Percentiles rank a stretch among this genome's conserved stretches.
These are phyloP conservation scores for Leptodactylus fallax DNA, from an alignment of 2,797 vertebrate genomes.

Conservation along the genomic window DNA sequence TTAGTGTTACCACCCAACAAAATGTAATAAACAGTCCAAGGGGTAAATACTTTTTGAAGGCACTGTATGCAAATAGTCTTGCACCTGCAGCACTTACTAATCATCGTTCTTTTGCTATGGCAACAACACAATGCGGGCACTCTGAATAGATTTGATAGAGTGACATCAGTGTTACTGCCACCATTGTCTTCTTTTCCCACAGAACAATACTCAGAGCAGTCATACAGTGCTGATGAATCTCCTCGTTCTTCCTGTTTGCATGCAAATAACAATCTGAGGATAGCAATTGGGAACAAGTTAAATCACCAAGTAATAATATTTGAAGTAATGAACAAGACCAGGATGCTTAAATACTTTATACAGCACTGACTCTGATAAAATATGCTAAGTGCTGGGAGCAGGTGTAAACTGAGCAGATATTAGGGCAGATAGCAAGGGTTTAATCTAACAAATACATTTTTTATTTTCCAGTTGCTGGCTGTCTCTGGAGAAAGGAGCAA, in stretches of 20 bases:
- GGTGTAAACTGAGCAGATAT: background rate
- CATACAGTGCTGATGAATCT: background rate
- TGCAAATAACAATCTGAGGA: background rate
- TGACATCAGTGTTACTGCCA: background rate
- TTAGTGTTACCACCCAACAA: background rate
- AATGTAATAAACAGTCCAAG: background rate
- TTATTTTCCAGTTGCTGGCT: conserved; percentile 90
- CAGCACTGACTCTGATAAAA: background rate
- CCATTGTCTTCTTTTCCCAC: conserved; percentile 1
- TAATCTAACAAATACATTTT: background rate
- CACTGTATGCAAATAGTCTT: background rate
- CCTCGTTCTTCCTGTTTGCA: conserved; percentile 17
- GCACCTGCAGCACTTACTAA: background rate
- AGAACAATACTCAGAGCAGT: background rate
- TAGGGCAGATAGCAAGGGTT: background rate
- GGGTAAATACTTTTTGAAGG: background rate
- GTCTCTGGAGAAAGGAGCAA: conserved; percentile 85
- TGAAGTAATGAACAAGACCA: background rate
- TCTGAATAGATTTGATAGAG: background rate
- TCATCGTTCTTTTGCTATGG: background rate
- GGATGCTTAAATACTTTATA: background rate
- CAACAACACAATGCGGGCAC: background rate
- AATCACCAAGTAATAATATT: background rate
- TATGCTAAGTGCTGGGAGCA: background rate
- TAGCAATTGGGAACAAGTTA: conserved; percentile 5